Evolutionary conservation across 2,113 vertebrate species (phyloP).

Genomic region (Corvus cornix): DNA sequence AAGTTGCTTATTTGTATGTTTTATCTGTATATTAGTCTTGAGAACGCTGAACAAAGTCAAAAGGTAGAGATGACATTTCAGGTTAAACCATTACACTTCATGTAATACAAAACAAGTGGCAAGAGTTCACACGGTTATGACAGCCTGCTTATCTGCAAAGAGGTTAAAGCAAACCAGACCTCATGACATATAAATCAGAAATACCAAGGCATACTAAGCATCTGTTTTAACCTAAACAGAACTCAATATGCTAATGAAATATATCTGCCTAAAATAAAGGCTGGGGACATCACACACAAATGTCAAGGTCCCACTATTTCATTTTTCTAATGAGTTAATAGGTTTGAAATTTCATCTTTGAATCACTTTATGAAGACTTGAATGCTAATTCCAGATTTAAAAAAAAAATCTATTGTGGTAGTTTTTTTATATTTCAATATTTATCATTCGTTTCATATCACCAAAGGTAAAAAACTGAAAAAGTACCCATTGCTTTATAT

Average conservation of each 20-base stretch:
- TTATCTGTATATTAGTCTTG: not conserved
- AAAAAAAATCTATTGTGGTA: not conserved
- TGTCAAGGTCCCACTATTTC: not conserved
- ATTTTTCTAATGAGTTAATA: not conserved
- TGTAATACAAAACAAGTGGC: not conserved
- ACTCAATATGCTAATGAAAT: not conserved
- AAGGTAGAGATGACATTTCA: not conserved
- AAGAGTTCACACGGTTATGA: not conserved
- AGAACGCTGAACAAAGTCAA: not conserved
- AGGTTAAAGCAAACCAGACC: constrained; percentile 4
- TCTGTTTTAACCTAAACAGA: not conserved
- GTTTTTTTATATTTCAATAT: not conserved
- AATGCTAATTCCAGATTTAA: not conserved
- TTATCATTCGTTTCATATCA: not conserved
- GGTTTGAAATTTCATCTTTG: not conserved
- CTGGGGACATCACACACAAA: not conserved
- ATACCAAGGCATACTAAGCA: not conserved
- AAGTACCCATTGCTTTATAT: not conserved
- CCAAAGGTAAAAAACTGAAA: not conserved
- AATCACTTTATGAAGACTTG: not conserved
- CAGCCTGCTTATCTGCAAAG: not conserved
- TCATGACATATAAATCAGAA: not conserved
- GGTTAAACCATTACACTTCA: not conserved
- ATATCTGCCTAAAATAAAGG: not conserved
- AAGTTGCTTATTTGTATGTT: not conserved